Conservation (phyloP, 2,797 vertebrate genomes). For the Ptychadena robeensis region DNA sequence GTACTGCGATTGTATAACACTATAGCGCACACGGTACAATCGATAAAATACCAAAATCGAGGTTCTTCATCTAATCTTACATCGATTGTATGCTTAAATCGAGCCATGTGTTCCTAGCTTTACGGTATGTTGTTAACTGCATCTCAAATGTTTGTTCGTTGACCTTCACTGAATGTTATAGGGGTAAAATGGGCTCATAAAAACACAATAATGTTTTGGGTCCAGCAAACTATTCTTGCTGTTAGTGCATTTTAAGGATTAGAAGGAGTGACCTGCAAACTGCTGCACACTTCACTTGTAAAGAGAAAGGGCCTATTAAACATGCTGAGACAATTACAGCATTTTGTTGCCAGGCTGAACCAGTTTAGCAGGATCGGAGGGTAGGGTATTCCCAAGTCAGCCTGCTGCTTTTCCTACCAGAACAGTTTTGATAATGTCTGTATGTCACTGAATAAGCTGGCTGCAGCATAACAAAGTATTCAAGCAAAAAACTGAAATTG, state of each 20-base stretch:
- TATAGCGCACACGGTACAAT: no score
- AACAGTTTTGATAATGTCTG: neutral
- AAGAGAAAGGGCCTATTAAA: conserved; percentile 4
- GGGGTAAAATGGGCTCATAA: neutral
- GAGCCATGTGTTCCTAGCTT: no score
- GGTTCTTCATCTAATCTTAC: no score
- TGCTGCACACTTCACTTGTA: conserved; percentile 2
- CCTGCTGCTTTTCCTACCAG: neutral
- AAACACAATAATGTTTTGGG: neutral
- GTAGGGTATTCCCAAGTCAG: conserved; percentile 2
- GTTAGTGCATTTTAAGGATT: neutral
- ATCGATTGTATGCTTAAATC: no score
- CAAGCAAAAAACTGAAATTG: neutral
- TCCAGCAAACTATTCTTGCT: neutral
- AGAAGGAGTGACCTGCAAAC: neutral
- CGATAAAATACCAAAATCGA: no score
- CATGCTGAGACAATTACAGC: conserved; percentile 31
- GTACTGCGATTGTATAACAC: no score
- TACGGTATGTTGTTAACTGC: no score
- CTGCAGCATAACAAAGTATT: neutral
- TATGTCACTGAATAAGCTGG: neutral
- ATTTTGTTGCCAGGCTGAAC: conserved; percentile 34
- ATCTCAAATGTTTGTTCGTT: neutral
- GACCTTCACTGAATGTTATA: neutral
- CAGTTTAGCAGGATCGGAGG: conserved; percentile 40